These are phyloP conservation scores for Catocala nupta DNA, from an alignment of 2,888 invertebrate species.

Conservation along the genomic window DNA sequence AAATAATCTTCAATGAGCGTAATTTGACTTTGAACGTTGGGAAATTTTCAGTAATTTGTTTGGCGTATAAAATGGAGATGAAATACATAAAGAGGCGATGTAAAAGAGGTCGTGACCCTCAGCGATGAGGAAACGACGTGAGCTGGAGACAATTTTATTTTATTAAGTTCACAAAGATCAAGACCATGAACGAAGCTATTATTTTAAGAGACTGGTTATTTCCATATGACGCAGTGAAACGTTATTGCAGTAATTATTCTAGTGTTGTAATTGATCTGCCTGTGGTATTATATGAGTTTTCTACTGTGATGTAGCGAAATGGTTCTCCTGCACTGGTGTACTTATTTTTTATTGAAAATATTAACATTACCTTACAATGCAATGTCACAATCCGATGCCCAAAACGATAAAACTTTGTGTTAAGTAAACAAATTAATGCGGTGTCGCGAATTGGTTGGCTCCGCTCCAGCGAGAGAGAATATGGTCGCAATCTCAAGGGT, in stretches of 20 bases:
- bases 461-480: conserved; percentile 66
- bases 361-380: conserved; percentile 33
- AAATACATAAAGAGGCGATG: conserved; percentile 41
- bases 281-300: conserved; percentile 16
- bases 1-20: conserved; percentile 50
- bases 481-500: conserved; percentile 75
- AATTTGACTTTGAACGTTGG: conserved; percentile 44
- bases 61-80: conserved; percentile 44
- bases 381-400: conserved; percentile 47
- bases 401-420: conserved; percentile 55
- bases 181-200: conserved; percentile 42
- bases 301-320: background rate
- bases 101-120: conserved; percentile 50
- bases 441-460: conserved; percentile 73
- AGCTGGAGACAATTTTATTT: conserved; percentile 39
- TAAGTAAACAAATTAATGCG: conserved; percentile 68
- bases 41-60: conserved; percentile 43
- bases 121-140: conserved; percentile 46
- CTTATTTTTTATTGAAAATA: conserved; percentile 24
- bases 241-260: conserved; percentile 23
- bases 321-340: conserved; percentile 13
- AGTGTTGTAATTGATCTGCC: conserved; percentile 26
- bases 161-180: conserved; percentile 48
- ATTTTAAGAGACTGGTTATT: conserved; percentile 40
- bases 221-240: conserved; percentile 25